These are phyloP conservation scores for Apus apus DNA, from an alignment of 2,113 vertebrate species.

Conservation along the genomic window DNA sequence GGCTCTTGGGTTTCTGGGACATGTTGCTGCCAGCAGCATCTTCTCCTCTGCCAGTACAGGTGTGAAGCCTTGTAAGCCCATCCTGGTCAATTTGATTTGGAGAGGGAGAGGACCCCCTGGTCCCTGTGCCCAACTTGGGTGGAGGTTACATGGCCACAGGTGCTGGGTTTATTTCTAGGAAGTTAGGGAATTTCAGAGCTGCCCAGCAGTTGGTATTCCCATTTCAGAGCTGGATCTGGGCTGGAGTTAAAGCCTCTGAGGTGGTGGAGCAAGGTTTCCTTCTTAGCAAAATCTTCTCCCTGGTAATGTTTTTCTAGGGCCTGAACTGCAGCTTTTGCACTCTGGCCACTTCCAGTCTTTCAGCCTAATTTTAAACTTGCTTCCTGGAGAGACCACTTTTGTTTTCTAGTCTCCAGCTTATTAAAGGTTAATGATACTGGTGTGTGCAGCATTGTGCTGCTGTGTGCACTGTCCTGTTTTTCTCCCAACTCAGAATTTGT, in stretches of 20 bases:
- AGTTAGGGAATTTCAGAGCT: neutral
- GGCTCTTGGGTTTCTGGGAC: fast-evolving
- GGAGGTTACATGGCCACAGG: neutral
- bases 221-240: neutral
- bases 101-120: neutral
- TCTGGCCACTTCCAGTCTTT: neutral
- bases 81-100: neutral
- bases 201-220: neutral
- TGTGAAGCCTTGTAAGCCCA: neutral
- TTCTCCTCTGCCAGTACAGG: neutral
- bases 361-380: neutral
- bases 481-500: neutral
- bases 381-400: neutral
- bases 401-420: neutral
- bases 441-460: neutral
- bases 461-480: neutral
- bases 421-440: neutral
- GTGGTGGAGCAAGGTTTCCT: neutral
- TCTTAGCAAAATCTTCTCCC: neutral
- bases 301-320: neutral
- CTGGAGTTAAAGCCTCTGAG: neutral
- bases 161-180: neutral
- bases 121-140: neutral
- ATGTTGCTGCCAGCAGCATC: fast-evolving
- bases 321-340: neutral